A percentile compares a stretch with the other conserved stretches of the same genome.
Conservation (phyloP, 1,140 invertebrate genomes). For the Musca vetustissima region DNA sequence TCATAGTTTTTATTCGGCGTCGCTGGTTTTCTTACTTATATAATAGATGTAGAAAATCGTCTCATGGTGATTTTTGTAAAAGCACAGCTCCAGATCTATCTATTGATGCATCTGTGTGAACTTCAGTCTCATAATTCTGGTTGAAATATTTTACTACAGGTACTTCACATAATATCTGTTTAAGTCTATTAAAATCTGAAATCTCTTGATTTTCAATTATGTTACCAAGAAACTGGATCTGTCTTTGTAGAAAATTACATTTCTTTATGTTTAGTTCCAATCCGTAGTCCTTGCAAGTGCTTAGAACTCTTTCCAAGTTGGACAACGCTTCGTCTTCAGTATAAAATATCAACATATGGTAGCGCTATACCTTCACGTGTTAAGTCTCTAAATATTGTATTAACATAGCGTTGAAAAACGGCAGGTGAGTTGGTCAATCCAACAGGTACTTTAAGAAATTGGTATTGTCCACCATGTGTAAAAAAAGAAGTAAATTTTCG, state of each 20-base stretch:
- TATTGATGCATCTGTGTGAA: conserved; percentile 46
- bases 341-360: conserved; percentile 11
- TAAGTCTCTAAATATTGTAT: conserved; percentile 32
- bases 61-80: conserved; percentile 36
- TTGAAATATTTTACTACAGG: conserved; percentile 51
- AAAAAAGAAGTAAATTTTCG: conserved; percentile 49
- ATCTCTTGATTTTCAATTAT: conserved; percentile 39
- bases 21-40: too few relatives aligned
- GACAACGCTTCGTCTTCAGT: too few relatives aligned
- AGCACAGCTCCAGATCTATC: conserved; percentile 40
- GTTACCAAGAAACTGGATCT: conserved; percentile 49
- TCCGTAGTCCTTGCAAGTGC: conserved; percentile 33
- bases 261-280: conserved; percentile 54
- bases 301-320: too few relatives aligned
- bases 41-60: too few relatives aligned
- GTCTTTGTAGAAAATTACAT: conserved; percentile 37
- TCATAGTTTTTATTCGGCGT: conserved; percentile 35
- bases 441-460: conserved; percentile 58
- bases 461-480: conserved; percentile 55
- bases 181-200: conserved; percentile 35
- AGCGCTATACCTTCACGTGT: conserved; percentile 35
- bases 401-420: conserved; percentile 45
- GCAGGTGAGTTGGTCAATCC: conserved; percentile 41
- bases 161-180: conserved; percentile 51
- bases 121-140: conserved; percentile 37